Conservation (phyloP, 2,888 invertebrate genomes). For the Hydriomena furcata region DNA sequence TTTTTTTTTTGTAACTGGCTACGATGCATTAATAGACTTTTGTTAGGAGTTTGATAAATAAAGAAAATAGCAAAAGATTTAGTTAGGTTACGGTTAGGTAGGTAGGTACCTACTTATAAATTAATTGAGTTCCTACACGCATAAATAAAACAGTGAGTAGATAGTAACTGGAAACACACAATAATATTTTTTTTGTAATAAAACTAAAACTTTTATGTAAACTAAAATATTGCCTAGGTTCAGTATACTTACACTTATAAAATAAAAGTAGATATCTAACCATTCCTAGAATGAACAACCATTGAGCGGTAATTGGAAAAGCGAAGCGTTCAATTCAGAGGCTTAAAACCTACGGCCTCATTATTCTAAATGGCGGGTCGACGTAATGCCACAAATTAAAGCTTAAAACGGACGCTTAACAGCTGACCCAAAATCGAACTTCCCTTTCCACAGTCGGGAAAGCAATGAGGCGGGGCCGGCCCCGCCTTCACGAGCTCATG, state of each 20-base stretch:
- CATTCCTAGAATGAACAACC: conserved; percentile 20
- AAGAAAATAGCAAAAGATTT: too few species aligned
- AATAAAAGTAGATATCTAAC: not conserved
- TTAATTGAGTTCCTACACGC: not conserved
- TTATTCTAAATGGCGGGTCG: conserved; percentile 76
- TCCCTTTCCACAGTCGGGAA: conserved; percentile 58
- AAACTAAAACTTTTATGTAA: too few species aligned
- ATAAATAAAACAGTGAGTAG: not conserved
- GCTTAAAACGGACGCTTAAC: conserved; percentile 83
- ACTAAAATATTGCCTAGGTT: not conserved
- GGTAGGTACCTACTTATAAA: too few species aligned
- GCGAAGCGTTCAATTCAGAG: conserved; percentile 60
- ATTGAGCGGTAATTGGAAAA: conserved; percentile 57
- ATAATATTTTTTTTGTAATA: too few species aligned
- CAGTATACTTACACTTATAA: conserved; percentile 1
- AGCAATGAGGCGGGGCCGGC: conserved; percentile 78
- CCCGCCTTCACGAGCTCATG: conserved; percentile 61
- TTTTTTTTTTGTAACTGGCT: too few species aligned
- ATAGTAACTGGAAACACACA: too few species aligned
- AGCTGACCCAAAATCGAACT: conserved; percentile 81
- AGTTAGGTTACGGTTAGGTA: too few species aligned
- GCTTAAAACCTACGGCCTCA: conserved; percentile 66
- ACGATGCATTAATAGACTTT: too few species aligned
- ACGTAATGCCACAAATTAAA: conserved; percentile 83
- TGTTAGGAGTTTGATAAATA: too few species aligned